These are phyloP conservation scores for Talpa occidentalis DNA, from an alignment of 2,113 vertebrate species.

Conservation along the genomic window DNA sequence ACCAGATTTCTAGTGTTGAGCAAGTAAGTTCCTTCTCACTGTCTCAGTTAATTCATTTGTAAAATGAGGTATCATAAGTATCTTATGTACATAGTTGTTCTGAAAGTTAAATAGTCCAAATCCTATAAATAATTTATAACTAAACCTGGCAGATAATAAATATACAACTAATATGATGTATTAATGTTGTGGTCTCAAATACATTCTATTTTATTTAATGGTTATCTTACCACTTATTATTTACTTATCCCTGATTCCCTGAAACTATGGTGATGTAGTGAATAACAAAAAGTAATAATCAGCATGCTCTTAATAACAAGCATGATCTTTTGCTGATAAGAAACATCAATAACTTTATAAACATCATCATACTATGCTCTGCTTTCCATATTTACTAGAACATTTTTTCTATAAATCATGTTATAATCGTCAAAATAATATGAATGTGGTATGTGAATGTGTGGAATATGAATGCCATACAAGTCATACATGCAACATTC, in stretches of 20 bases:
- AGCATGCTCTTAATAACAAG: neutral
- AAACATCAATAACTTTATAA: slow-evolving; percentile 4
- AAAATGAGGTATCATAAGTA: neutral
- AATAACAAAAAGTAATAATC: neutral
- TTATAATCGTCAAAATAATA: neutral
- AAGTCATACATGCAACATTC: neutral
- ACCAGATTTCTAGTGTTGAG: neutral
- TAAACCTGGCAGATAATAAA: neutral
- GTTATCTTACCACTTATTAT: neutral
- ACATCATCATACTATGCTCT: neutral
- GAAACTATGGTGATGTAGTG: neutral
- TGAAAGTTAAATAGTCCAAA: neutral
- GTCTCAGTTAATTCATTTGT: neutral
- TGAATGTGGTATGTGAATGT: too few species aligned
- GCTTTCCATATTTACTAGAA: neutral
- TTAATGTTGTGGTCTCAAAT: neutral
- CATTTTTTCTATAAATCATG: neutral
- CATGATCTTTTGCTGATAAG: neutral
- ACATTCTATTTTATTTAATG: neutral
- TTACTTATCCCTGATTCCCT: neutral
- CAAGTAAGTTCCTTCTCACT: neutral
- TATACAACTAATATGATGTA: neutral
- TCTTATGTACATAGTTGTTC: neutral
- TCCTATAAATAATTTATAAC: neutral
- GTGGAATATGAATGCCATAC: neutral